phyloP scores from a whole-genome alignment of 92 coral and sea anemone genomes.

The Virgularia gustaviana region DNA sequence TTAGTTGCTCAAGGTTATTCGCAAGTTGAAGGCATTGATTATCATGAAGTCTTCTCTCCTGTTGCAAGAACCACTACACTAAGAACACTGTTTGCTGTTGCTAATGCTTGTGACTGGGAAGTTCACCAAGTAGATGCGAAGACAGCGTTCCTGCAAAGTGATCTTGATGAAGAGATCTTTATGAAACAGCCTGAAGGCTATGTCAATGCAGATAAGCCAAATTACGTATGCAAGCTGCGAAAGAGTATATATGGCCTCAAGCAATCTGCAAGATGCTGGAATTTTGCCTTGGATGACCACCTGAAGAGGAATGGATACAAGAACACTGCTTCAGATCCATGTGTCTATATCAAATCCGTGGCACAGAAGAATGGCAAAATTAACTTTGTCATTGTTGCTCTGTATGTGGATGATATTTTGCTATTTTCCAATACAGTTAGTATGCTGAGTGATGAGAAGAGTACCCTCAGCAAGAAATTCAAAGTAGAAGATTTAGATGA shows the following conservation, averaged over 20 bases:
- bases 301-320: background rate
- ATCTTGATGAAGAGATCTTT: conserved; percentile 27
- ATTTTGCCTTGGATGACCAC: background rate
- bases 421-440: conserved; percentile 6
- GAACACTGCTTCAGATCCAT: conserved; percentile 11
- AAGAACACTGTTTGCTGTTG: conserved; percentile 28
- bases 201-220: background rate
- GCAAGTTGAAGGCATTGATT: background rate
- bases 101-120: conserved; percentile 17
- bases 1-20: conserved; percentile 5
- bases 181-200: conserved; percentile 36
- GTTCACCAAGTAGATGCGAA: conserved; percentile 36
- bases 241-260: conserved; percentile 21
- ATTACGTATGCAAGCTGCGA: conserved; percentile 9
- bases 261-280: conserved; percentile 37
- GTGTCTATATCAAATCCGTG: conserved; percentile 2
- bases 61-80: conserved; percentile 6
- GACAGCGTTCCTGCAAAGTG: conserved; percentile 29
- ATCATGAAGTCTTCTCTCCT: background rate
- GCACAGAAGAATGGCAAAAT: background rate
- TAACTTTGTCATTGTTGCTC: conserved; percentile 13
- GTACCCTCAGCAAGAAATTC: background rate
- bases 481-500: background rate
- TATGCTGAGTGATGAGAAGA: conserved; percentile 18
- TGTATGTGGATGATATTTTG: conserved; percentile 28